Percentiles rank a stretch among this genome's conserved stretches.
Conservation (phyloP, 2,888 invertebrate species). For the Scaptodrosophila latifasciaeformis region DNA sequence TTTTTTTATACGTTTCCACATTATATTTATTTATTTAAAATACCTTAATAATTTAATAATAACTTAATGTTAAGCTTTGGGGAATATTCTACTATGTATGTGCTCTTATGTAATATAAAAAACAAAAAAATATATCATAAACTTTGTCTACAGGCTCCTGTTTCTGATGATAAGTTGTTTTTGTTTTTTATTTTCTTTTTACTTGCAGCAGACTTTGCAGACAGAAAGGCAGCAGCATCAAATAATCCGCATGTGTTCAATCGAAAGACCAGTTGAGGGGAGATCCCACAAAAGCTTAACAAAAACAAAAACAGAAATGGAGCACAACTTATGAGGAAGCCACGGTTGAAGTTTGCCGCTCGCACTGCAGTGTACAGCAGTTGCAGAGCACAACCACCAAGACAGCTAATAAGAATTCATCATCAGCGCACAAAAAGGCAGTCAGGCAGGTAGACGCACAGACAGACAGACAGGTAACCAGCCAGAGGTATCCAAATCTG, state of each 20-base stretch:
- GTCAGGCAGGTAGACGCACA: background rate
- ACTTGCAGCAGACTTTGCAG: background rate
- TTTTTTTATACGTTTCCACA: no score
- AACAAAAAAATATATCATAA: no score
- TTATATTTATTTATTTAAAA: no score
- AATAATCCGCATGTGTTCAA: conserved; percentile 25
- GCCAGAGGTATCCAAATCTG: conserved; percentile 6
- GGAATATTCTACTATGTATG: no score
- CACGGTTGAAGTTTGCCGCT: conserved; percentile 63
- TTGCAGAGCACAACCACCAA: no score
- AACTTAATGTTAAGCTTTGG: no score
- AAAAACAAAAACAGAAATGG: conserved; percentile 40
- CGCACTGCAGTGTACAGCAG: conserved; percentile 40
- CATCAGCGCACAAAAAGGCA: conserved; percentile 31
- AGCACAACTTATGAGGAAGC: conserved; percentile 66
- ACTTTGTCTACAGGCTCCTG: no score
- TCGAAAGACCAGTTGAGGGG: conserved; percentile 30
- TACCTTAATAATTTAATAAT: no score
- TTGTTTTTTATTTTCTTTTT: background rate
- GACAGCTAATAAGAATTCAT: conserved; percentile 66
- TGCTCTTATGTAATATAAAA: no score
- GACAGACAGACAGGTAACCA: background rate
- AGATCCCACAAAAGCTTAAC: conserved; percentile 39
- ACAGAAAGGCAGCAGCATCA: conserved; percentile 43
- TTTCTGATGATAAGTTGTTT: conserved; percentile 21